Conservation (phyloP, 2,888 invertebrate genomes). For the Prenolepis imparis region DNA sequence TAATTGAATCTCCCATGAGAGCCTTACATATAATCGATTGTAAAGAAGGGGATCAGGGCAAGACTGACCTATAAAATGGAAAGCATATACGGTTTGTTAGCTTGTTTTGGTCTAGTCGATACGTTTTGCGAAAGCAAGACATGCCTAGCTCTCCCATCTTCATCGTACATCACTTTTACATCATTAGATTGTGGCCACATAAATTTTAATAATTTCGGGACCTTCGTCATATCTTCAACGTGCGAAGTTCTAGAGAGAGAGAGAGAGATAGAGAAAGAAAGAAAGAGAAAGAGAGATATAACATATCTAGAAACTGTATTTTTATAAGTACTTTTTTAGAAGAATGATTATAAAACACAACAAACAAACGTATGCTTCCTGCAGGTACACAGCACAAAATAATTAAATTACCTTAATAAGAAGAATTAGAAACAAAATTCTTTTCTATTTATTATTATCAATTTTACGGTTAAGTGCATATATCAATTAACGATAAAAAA, state of each 20-base stretch:
- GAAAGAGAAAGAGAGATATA: conserved; percentile 25
- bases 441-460: conserved; percentile 76
- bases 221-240: conserved; percentile 76
- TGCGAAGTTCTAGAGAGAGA: conserved; percentile 65
- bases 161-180: conserved; percentile 35
- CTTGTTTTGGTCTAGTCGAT: conserved; percentile 66
- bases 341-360: conserved; percentile 68
- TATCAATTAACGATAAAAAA: conserved; percentile 67
- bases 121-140: conserved; percentile 53
- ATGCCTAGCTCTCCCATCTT: conserved; percentile 28
- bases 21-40: conserved; percentile 66
- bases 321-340: conserved; percentile 75
- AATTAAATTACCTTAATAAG: conserved; percentile 76
- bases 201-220: conserved; percentile 77
- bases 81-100: conserved; percentile 76
- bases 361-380: conserved; percentile 47
- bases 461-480: conserved; percentile 67
- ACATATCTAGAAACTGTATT: conserved; percentile 80
- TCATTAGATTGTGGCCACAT: conserved; percentile 57
- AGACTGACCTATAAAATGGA: conserved; percentile 79
- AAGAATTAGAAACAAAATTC: conserved; percentile 68
- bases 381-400: conserved; percentile 57
- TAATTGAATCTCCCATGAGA: conserved; percentile 76
- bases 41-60: conserved; percentile 81
- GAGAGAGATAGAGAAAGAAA: neutral